phyloP scores from a whole-genome alignment of 2,888 invertebrate species.

The Muschampia plurimacula region DNA sequence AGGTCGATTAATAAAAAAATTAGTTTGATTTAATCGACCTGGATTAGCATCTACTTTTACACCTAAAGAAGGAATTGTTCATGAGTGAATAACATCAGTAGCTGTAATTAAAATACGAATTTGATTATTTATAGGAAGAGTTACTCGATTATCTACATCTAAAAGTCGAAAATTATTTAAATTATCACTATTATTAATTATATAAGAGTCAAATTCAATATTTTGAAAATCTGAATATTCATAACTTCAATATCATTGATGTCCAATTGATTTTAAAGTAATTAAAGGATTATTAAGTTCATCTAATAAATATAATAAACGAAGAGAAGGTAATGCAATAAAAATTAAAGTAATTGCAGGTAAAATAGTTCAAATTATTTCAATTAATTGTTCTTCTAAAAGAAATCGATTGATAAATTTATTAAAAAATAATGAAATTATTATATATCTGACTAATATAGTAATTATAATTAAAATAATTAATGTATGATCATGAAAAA shows the following conservation, averaged over 20 bases:
- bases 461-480: constrained; percentile 87
- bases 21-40: constrained; percentile 88
- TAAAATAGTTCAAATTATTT: constrained; percentile 88
- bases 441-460: constrained; percentile 85
- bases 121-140: constrained; percentile 86
- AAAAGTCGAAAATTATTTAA: constrained; percentile 84
- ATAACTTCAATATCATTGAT: constrained; percentile 89
- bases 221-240: constrained; percentile 87
- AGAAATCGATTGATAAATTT: constrained; percentile 84
- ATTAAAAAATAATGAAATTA: constrained; percentile 84
- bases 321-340: constrained; percentile 87
- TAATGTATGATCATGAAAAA: constrained; percentile 87
- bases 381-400: constrained; percentile 86
- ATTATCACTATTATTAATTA: constrained; percentile 68
- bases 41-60: constrained; percentile 88
- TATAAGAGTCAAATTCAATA: constrained; percentile 50
- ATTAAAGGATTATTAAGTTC: constrained; percentile 86
- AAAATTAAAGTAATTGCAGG: constrained; percentile 87
- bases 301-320: constrained; percentile 86
- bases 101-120: constrained; percentile 87
- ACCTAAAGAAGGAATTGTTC: constrained; percentile 87
- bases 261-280: constrained; percentile 87
- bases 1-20: constrained; percentile 86
- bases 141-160: constrained; percentile 87
- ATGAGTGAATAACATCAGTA: constrained; percentile 88